Base-by-base conservation (phyloP, 2,888 invertebrate genomes). In the Elysia crispata region DNA sequence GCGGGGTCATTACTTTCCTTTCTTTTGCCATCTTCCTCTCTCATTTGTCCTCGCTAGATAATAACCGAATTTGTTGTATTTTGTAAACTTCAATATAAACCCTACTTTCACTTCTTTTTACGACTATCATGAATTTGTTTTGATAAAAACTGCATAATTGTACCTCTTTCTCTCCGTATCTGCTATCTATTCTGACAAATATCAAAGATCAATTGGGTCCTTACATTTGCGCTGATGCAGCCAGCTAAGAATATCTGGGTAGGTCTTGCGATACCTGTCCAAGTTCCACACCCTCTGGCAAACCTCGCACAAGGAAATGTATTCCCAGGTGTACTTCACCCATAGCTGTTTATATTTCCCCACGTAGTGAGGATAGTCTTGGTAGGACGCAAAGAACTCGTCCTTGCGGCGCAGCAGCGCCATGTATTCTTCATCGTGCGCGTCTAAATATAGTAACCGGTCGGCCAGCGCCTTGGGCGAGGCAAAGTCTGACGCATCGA, bases 261-360 rank as follows among this genome's bases (percentile, higher is more conserved):
- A 28, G 8, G 41, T 64, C n/a, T 79, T 67, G 20, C 72, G 1
- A 57, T 82, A 76, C 6, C 25, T 33, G 23, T 83, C 64, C 60
- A 82, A 6, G 25, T 83, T 77, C 83, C 83, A 83, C 69, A 83
- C 60, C 20, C 81, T 54, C 11, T 79, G 74, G 54, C 83, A 83
- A 33, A 82, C 33, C 41, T 82, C 76, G 49, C 83, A 83, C 66
- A 82, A 66, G 0, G 82, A 33, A 25, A 60, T 64, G 13, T 70
- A 13, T 41, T 82, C 81, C 62, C 75, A 83, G 60, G 77, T 80
- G 54, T 82, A 83, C 20, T 79, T 72, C 67, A 77, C 77, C 54
- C 41, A 77, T 1, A 33, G 11, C 15, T 69, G 23, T 70, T 31
- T 41, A 11, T 41, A 41, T 3, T 50, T 49, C 3, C 31, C 60